Evolutionary conservation across 2,888 invertebrate genomes (phyloP).

Genomic region (Mayetiola destructor): DNA sequence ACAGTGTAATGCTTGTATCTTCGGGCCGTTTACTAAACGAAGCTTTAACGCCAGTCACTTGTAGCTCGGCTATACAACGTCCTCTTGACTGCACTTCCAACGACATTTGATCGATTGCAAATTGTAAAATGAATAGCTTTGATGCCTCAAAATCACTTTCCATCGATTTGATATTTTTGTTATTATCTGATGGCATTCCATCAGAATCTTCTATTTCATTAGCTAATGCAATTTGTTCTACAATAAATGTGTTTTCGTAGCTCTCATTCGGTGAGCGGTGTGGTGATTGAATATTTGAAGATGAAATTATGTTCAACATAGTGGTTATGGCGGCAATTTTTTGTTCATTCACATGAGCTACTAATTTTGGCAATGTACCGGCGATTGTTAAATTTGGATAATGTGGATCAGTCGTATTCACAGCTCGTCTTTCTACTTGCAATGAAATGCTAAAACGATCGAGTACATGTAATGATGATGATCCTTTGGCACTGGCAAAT

Average conservation of each 20-base stretch:
- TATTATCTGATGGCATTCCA: background rate
- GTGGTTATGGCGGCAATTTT: conserved; percentile 58
- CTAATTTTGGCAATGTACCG: conserved; percentile 74
- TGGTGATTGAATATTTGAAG: conserved; percentile 17
- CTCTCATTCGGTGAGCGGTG: background rate
- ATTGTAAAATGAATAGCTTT: conserved; percentile 64
- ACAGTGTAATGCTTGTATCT: conserved; percentile 64
- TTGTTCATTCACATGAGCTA: conserved; percentile 80
- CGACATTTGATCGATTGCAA: conserved; percentile 75
- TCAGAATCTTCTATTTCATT: background rate
- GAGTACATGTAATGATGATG: conserved; percentile 72
- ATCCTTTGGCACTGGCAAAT: conserved; percentile 68
- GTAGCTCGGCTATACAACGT: conserved; percentile 81
- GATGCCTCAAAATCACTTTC: conserved; percentile 26
- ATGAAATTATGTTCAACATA: conserved; percentile 37
- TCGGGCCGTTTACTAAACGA: conserved; percentile 57
- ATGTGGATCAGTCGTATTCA: conserved; percentile 70
- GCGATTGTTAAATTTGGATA: conserved; percentile 72
- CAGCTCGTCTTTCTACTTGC: conserved; percentile 63
- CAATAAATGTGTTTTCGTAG: conserved; percentile 22
- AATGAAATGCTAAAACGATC: conserved; percentile 59
- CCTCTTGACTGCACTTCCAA: conserved; percentile 75
- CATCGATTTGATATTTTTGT: background rate
- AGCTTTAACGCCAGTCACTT: conserved; percentile 75
- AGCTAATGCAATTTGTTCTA: background rate